These are phyloP conservation scores for Drosophila hydei DNA, from an alignment of 1,140 invertebrate genomes.

Conservation along the genomic window DNA sequence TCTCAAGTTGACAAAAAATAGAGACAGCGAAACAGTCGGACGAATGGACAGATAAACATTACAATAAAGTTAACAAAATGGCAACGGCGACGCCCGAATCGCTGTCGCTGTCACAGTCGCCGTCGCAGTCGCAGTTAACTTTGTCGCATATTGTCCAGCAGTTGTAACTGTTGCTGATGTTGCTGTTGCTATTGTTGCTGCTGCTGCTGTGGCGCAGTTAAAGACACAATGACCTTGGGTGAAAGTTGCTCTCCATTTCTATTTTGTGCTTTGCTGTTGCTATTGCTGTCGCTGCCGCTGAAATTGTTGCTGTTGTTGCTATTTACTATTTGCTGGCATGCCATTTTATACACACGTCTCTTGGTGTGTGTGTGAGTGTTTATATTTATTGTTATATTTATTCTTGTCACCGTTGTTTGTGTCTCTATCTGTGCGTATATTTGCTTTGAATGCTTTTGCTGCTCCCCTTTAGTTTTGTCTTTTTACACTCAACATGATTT, in stretches of 20 bases:
- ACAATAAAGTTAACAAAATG: conserved; percentile 38
- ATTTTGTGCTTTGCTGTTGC: conserved; percentile 64
- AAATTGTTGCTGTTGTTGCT: conserved; percentile 27
- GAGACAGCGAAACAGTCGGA: conserved; percentile 1
- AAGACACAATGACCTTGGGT: conserved; percentile 83
- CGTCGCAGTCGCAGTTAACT: conserved; percentile 39
- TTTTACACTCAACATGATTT: conserved; percentile 43
- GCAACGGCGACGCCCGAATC: conserved; percentile 25
- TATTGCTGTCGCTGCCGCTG: conserved; percentile 34
- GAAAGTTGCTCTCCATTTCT: conserved; percentile 83
- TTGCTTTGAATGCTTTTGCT: conserved; percentile 46
- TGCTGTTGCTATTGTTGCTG: conserved; percentile 23
- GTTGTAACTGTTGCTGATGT: conserved; percentile 16
- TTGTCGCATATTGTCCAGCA: conserved; percentile 52
- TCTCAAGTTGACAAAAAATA: conserved; percentile 26
- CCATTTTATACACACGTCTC: conserved; percentile 43
- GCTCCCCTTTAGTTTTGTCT: conserved; percentile 38
- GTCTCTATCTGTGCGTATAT: conserved; percentile 28
- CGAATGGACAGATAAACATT: conserved; percentile 9
- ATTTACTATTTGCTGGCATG: conserved; percentile 29
- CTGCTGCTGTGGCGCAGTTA: conserved; percentile 64
- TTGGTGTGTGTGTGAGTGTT: background rate
- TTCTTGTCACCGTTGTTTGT: conserved; percentile 49
- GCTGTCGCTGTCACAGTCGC: conserved; percentile 7
- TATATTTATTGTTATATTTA: conserved; percentile 66